Evolutionary conservation across 2,888 invertebrate species (phyloP).

Genomic region (Habrosyne pyritoides): DNA sequence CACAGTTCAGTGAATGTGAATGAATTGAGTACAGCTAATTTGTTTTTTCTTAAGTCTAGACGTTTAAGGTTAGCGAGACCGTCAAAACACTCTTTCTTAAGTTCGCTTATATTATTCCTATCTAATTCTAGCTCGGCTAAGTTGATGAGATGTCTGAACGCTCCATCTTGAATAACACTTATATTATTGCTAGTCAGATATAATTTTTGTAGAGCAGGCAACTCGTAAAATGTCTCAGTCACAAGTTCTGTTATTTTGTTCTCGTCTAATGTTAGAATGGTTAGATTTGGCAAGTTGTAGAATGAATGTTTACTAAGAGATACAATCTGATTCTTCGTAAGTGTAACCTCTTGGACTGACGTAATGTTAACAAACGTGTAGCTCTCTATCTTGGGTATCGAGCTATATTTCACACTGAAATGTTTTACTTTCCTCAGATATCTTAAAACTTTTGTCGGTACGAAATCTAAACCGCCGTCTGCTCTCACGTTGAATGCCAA

Average conservation of each 20-base stretch:
- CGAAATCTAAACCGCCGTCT: conserved; percentile 87
- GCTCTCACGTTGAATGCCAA: conserved; percentile 88
- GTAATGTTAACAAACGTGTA: conserved; percentile 90
- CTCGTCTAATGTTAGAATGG: conserved; percentile 87
- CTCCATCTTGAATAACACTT: conserved; percentile 92
- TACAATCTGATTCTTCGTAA: conserved; percentile 88
- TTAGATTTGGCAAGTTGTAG: conserved; percentile 88
- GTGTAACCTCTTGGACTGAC: conserved; percentile 86
- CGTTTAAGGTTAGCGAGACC: conserved; percentile 89
- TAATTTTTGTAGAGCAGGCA: conserved; percentile 89
- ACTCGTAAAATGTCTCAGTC: conserved; percentile 88
- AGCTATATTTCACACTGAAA: conserved; percentile 88
- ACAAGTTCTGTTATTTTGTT: conserved; percentile 90
- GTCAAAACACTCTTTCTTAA: conserved; percentile 90
- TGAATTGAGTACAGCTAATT: conserved; percentile 89
- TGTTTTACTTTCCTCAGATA: conserved; percentile 86
- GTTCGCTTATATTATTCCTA: conserved; percentile 88
- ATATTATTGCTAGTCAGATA: conserved; percentile 94
- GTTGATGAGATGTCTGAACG: conserved; percentile 89
- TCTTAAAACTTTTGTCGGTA: conserved; percentile 88
- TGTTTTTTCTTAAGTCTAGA: conserved; percentile 89
- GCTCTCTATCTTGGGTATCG: conserved; percentile 87
- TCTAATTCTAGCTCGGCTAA: conserved; percentile 92
- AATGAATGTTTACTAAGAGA: conserved; percentile 87
- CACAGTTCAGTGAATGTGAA: conserved; percentile 91